Percentiles rank a stretch among this genome's conserved stretches.
phyloP scores from a whole-genome alignment of 2,797 vertebrate species.

The Hydrocynus forskahlii region DNA sequence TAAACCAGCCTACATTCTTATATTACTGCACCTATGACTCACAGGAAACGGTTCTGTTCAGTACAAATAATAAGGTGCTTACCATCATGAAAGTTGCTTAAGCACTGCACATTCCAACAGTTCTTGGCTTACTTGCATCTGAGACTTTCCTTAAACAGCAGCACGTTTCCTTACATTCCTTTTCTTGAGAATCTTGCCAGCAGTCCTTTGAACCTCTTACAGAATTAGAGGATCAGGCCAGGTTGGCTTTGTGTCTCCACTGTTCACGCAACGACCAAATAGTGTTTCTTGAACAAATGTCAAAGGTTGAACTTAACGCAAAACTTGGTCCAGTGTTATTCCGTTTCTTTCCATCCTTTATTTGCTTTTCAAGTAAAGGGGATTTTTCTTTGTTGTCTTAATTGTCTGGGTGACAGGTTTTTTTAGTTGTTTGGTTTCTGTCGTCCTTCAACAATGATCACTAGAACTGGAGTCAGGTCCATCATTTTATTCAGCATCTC shows the following conservation, averaged over 20 bases:
- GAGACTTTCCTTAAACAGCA: constrained; percentile 56
- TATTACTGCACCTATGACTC: background rate
- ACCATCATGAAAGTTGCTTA: constrained; percentile 14
- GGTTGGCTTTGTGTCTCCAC: constrained; percentile 14
- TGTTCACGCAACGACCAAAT: background rate
- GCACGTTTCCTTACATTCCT: background rate
- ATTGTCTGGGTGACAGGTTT: background rate
- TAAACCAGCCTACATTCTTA: constrained; percentile 15
- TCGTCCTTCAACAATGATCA: constrained; percentile 71
- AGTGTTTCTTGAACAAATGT: background rate
- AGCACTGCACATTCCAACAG: background rate
- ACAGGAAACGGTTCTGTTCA: background rate
- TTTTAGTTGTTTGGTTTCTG: background rate
- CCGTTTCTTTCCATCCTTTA: background rate
- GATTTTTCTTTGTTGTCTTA: background rate
- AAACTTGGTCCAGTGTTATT: background rate
- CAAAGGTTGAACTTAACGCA: background rate
- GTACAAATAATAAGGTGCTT: constrained; percentile 23
- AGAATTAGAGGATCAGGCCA: constrained; percentile 64
- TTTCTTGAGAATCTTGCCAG: constrained; percentile 42
- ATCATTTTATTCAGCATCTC: constrained; percentile 76
- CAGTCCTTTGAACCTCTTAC: constrained; percentile 56
- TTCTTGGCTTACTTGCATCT: constrained; percentile 4
- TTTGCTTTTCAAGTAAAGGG: constrained; percentile 23
- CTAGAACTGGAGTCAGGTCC: constrained; percentile 78